Evolutionary conservation across 2,888 invertebrate species (phyloP).

Genomic region (Drosophila affinis): DNA sequence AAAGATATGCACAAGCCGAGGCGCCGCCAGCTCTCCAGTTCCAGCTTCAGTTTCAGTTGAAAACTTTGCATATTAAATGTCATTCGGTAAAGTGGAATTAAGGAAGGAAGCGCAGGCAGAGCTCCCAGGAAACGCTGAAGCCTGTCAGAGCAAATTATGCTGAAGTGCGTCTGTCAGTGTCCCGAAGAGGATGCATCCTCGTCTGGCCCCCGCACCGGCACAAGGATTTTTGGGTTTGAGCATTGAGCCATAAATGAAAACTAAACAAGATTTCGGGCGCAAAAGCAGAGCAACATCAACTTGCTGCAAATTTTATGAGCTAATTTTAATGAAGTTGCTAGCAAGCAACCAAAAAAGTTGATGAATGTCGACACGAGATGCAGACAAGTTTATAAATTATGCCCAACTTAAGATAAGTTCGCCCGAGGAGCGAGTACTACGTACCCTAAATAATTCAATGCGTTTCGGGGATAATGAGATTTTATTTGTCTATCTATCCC

Average conservation of each 20-base stretch:
- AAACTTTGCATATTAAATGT: slow-evolving; percentile 82
- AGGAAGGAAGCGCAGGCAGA: slow-evolving; percentile 57
- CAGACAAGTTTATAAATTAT: slow-evolving; percentile 77
- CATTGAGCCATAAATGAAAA: slow-evolving; percentile 79
- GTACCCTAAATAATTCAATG: slow-evolving; percentile 40
- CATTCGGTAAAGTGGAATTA: slow-evolving; percentile 80
- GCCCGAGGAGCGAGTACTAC: not conserved
- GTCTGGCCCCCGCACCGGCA: slow-evolving; percentile 23
- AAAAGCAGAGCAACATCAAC: slow-evolving; percentile 34
- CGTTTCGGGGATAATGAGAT: slow-evolving; percentile 30
- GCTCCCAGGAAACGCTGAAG: slow-evolving; percentile 54
- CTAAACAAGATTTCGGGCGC: slow-evolving; percentile 76
- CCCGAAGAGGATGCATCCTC: slow-evolving; percentile 51
- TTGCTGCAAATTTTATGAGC: slow-evolving; percentile 78
- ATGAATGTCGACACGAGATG: slow-evolving; percentile 74
- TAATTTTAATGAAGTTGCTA: slow-evolving; percentile 80
- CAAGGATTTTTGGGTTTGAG: slow-evolving; percentile 12
- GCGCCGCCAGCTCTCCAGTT: slow-evolving; percentile 15
- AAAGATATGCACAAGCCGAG: slow-evolving; percentile 64
- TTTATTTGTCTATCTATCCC: not conserved
- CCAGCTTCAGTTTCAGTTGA: slow-evolving; percentile 45
- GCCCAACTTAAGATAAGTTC: slow-evolving; percentile 55
- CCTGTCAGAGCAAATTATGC: slow-evolving; percentile 79
- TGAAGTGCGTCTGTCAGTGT: slow-evolving; percentile 76
- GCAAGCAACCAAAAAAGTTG: slow-evolving; percentile 44